A percentile compares a stretch with the other conserved stretches of the same genome.
Conservation (phyloP, 2,888 invertebrate species). For the Rotaria macrura region DNA sequence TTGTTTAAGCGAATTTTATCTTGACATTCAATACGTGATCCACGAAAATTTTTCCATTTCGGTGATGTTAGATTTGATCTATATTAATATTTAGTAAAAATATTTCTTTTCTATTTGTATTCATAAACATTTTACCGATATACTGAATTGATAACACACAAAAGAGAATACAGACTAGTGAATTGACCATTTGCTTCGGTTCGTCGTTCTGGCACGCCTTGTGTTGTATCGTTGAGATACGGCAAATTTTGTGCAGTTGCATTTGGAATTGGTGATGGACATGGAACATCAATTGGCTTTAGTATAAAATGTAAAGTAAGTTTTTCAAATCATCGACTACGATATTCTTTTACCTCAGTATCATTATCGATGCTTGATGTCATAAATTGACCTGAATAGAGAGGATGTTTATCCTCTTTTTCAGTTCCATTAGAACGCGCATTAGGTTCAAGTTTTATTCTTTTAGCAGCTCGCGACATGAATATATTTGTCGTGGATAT, state of each 20-base stretch:
- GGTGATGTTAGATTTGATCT: conserved; percentile 59
- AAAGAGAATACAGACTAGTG: not conserved
- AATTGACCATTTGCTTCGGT: not conserved
- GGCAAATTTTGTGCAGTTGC: not conserved
- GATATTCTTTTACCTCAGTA: not conserved
- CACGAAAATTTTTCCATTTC: conserved; percentile 99
- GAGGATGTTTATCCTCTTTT: not conserved
- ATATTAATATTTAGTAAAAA: not conserved
- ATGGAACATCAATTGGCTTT: not conserved
- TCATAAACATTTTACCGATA: not conserved
- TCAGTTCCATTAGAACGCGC: not conserved
- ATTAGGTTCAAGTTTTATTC: not conserved
- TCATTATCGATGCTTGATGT: not conserved
- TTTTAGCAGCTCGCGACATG: not conserved
- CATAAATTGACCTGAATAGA: conserved; percentile 6
- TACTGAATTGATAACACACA: not conserved
- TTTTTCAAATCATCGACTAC: not conserved
- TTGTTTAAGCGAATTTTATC: conserved; percentile 98
- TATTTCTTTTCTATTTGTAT: too few species aligned
- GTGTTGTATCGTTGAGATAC: not conserved
- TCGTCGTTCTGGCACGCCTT: not conserved
- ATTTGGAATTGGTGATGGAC: not conserved
- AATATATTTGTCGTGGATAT: not conserved
- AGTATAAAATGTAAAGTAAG: too few species aligned
- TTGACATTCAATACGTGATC: conserved; percentile 87